Percentiles rank a stretch among this genome's conserved stretches.
Evolutionary conservation across 2,113 vertebrate species (phyloP).

Genomic region (Ceuthmochares aereus): DNA sequence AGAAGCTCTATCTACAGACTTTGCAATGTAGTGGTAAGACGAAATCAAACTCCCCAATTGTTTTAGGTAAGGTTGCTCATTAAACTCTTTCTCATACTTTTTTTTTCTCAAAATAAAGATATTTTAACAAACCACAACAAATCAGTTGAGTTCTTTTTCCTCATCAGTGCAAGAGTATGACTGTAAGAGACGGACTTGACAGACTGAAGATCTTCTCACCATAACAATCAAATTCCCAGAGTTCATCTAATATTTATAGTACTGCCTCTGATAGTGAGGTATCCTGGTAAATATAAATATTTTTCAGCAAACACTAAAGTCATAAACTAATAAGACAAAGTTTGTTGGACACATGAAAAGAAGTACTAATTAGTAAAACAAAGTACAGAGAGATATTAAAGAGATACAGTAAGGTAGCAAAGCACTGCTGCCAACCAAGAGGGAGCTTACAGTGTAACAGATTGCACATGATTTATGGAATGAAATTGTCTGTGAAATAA

Average conservation of each 20-base stretch:
- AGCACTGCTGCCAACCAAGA: background rate
- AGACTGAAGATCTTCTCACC: background rate
- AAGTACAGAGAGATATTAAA: background rate
- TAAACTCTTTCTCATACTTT: background rate
- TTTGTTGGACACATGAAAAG: background rate
- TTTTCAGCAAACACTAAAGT: background rate
- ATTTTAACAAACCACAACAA: background rate
- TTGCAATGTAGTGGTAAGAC: background rate
- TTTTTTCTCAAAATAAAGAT: background rate
- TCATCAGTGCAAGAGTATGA: background rate
- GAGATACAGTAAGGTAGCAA: background rate
- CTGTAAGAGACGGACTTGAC: background rate
- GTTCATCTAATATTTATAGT: slow-evolving; percentile 6
- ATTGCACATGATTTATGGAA: slow-evolving; percentile 33
- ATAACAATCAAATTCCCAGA: background rate
- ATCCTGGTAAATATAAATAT: background rate
- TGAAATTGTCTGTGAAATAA: slow-evolving; percentile 68
- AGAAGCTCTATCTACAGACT: background rate
- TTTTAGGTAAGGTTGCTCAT: background rate
- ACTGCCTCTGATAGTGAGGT: background rate
- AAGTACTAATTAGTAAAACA: background rate
- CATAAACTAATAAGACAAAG: slow-evolving; percentile 26
- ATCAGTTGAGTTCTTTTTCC: background rate
- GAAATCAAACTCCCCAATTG: background rate
- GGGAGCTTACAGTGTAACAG: slow-evolving; percentile 12